A percentile compares a stretch with the other conserved stretches of the same genome.
phyloP scores from a whole-genome alignment of 2,888 invertebrate genomes.

The Gnatocerus cornutus region DNA sequence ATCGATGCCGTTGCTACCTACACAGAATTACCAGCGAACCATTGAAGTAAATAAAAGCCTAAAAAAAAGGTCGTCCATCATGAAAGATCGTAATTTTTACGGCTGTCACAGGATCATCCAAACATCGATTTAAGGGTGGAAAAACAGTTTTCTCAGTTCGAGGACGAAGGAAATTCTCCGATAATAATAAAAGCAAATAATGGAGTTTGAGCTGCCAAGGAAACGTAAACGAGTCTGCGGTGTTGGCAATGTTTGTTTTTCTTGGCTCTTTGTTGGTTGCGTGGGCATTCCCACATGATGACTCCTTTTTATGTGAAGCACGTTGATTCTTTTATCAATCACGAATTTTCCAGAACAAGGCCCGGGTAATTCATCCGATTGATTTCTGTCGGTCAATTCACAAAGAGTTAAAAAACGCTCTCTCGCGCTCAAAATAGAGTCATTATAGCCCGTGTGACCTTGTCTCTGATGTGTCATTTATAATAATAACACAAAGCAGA shows the following conservation, averaged over 20 bases:
- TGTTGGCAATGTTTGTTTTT: slow-evolving; percentile 39
- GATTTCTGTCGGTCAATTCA: neutral
- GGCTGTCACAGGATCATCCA: slow-evolving; percentile 24
- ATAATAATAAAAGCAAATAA: slow-evolving; percentile 42
- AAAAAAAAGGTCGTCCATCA: slow-evolving; percentile 23
- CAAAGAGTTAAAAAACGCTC: too few relatives aligned
- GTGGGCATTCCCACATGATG: slow-evolving; percentile 35
- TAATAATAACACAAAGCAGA: too few relatives aligned
- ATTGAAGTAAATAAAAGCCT: slow-evolving; percentile 16
- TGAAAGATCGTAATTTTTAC: slow-evolving; percentile 21
- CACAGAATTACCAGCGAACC: slow-evolving; percentile 3
- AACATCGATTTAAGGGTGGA: slow-evolving; percentile 25
- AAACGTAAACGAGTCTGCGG: slow-evolving; percentile 38
- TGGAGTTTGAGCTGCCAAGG: slow-evolving; percentile 38
- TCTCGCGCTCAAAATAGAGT: slow-evolving; percentile 1
- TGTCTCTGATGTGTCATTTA: neutral
- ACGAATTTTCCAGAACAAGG: slow-evolving; percentile 7
- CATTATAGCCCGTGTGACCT: neutral
- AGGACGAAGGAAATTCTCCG: slow-evolving; percentile 26
- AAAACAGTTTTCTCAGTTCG: slow-evolving; percentile 27
- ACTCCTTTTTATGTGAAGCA: slow-evolving; percentile 8
- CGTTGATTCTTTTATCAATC: slow-evolving; percentile 22
- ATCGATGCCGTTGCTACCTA: slow-evolving; percentile 10
- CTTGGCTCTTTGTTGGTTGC: slow-evolving; percentile 29
- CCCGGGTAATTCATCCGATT: neutral